Evolutionary conservation across 2,888 invertebrate species (phyloP).

Genomic region (Euclidia mi): DNA sequence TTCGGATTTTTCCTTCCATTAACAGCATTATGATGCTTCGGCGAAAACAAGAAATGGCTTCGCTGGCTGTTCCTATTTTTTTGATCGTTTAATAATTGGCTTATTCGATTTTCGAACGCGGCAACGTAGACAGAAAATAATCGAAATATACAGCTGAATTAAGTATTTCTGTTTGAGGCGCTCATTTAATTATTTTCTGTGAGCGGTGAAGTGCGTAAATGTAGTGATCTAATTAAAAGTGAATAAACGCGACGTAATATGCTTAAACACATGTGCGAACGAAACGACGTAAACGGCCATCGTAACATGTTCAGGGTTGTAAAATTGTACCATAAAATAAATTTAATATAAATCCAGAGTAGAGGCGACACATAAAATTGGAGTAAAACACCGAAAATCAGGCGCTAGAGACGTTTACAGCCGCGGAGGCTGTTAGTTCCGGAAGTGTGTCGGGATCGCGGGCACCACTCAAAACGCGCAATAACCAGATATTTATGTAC

Average conservation of each 20-base stretch:
- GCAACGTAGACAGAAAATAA: constrained; percentile 4
- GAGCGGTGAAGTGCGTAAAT: not conserved
- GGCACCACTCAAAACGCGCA: constrained; percentile 74
- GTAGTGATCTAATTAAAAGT: constrained; percentile 35
- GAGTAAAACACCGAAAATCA: constrained; percentile 89
- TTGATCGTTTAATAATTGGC: constrained; percentile 23
- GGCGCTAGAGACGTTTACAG: constrained; percentile 87
- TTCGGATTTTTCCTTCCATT: constrained; percentile 51
- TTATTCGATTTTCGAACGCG: constrained; percentile 17
- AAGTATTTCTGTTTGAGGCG: not conserved
- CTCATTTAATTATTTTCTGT: not conserved
- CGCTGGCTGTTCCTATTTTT: constrained; percentile 20
- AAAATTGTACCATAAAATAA: constrained; percentile 86
- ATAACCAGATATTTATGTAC: constrained; percentile 81
- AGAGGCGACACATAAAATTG: constrained; percentile 88
- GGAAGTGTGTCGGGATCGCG: constrained; percentile 71
- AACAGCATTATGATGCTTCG: constrained; percentile 45
- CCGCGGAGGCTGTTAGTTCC: constrained; percentile 84
- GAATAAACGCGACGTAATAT: constrained; percentile 49
- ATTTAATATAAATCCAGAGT: constrained; percentile 86
- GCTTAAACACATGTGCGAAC: constrained; percentile 61
- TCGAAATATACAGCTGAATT: not conserved
- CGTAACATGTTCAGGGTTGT: constrained; percentile 82
- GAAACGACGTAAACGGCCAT: constrained; percentile 71
- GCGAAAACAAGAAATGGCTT: constrained; percentile 36